Evolutionary conservation across 2,888 invertebrate genomes (phyloP), one percentile per base, ranked within the genome.

Genomic region (Ceratothoa steindachneri): DNA sequence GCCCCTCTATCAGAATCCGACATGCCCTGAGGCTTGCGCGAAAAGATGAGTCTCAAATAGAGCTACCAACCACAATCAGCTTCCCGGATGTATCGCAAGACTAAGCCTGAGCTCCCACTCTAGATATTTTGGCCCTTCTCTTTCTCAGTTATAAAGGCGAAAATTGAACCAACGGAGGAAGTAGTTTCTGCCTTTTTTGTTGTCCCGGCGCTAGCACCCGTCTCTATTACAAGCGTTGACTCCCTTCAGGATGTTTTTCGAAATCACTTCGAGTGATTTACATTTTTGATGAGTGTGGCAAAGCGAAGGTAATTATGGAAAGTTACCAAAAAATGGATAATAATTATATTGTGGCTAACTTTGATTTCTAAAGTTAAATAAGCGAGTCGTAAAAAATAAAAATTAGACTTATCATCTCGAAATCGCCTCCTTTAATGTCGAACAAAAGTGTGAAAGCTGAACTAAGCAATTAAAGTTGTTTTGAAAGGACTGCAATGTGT

Each of bases 231-330:
- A 74, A 72, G 74, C 70, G 72, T 72, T 60, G 77, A 60, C 66
- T 72, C 65, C 74, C 72, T 77, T 71, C 74, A 77, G 77, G 77
- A 77, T 77, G 74, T 77, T 77, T 77, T 77, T 77, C 74, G 72
- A 77, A 77, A 77, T 74, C 77, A 77, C 77, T 77, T 77, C 72
- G 74, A 72, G 67, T 72, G 74, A 77, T 77, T 77, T 77, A 69
- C 77, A 77, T 77, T 64, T 74, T 74, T 77, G 77, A 77, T 77
- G 77, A 77, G 75, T 60, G 60, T 71, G n/a, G 30, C 60, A 60
- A 60, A 60, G 60, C 60, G 60, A 60, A 60, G 60, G 60, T 60
- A 60, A 60, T 60, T 60, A 60, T 60, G 60, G 60, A 60, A 60
- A 60, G 60, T 60, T 60, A 60, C 60, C 60, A 60, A 60, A 60